Evolutionary conservation across 2,797 vertebrate species (phyloP).

Genomic region (Erpetoichthys calabaricus): DNA sequence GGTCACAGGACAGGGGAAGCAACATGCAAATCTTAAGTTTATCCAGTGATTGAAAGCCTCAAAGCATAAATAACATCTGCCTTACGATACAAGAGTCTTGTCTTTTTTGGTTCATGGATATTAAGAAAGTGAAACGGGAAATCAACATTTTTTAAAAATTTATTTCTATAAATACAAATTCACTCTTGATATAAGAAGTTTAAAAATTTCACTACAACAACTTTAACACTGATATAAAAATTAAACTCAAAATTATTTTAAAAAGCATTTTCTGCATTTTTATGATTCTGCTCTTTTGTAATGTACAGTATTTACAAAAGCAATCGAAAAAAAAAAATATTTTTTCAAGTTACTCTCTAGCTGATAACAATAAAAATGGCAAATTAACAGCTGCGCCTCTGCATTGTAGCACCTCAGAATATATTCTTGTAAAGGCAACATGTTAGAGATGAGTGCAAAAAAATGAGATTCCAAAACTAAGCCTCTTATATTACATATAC

Average conservation of each 20-base stretch:
- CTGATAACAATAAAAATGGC: too few species aligned
- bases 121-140: not conserved
- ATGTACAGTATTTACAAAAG: slow-evolving; percentile 63
- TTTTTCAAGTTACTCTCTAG: not conserved
- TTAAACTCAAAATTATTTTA: slow-evolving; percentile 29
- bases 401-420: not conserved
- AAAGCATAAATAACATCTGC: too few species aligned
- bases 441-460: not conserved
- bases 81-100: too few species aligned
- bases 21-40: too few species aligned
- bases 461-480: not conserved
- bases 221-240: slow-evolving; percentile 60
- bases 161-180: slow-evolving; percentile 70
- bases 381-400: not conserved
- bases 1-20: too few species aligned
- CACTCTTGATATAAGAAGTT: slow-evolving; percentile 43
- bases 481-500: not conserved
- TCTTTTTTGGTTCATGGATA: too few species aligned
- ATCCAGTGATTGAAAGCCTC: too few species aligned
- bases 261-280: slow-evolving; percentile 8
- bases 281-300: slow-evolving; percentile 34
- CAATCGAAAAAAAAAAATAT: slow-evolving; percentile 23
- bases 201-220: slow-evolving; percentile 50
- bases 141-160: slow-evolving; percentile 41
- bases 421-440: not conserved